phyloP scores from a whole-genome alignment of 2,888 invertebrate species.

The Onthophagus sagittarius region DNA sequence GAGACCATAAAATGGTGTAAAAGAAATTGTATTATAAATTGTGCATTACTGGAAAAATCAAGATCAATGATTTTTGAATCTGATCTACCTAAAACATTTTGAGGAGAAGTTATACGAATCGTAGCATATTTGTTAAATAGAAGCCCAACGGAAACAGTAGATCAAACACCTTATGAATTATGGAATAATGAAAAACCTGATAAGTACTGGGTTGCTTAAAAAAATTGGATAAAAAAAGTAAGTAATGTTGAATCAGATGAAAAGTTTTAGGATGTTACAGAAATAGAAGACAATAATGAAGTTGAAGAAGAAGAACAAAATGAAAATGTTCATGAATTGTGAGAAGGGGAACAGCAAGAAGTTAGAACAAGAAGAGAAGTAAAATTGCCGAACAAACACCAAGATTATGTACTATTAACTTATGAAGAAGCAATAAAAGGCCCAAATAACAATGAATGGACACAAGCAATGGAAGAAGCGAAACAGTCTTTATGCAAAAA shows the following conservation, averaged over 20 bases:
- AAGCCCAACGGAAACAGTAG: slow-evolving; percentile 28
- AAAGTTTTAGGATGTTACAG: background rate
- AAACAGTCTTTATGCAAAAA: slow-evolving; percentile 28
- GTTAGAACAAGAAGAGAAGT: slow-evolving; percentile 1
- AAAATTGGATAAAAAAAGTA: slow-evolving; percentile 34
- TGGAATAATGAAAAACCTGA: slow-evolving; percentile 35
- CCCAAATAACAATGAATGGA: slow-evolving; percentile 19
- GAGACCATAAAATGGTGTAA: slow-evolving; percentile 21
- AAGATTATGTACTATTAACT: slow-evolving; percentile 4
- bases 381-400: slow-evolving; percentile 1
- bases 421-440: slow-evolving; percentile 7
- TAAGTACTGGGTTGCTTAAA: slow-evolving; percentile 29
- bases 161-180: slow-evolving; percentile 34
- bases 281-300: slow-evolving; percentile 1
- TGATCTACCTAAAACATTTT: background rate
- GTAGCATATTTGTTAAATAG: slow-evolving; percentile 29
- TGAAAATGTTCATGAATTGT: background rate
- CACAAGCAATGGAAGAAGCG: slow-evolving; percentile 26
- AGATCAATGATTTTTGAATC: slow-evolving; percentile 31
- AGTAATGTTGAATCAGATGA: slow-evolving; percentile 22
- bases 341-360: background rate
- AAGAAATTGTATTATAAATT: slow-evolving; percentile 20
- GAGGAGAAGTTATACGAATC: slow-evolving; percentile 31
- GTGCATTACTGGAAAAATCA: slow-evolving; percentile 30
- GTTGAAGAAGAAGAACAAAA: background rate